Base-by-base conservation (phyloP, 2,888 invertebrate species). In the Brassicogethes aeneus region DNA sequence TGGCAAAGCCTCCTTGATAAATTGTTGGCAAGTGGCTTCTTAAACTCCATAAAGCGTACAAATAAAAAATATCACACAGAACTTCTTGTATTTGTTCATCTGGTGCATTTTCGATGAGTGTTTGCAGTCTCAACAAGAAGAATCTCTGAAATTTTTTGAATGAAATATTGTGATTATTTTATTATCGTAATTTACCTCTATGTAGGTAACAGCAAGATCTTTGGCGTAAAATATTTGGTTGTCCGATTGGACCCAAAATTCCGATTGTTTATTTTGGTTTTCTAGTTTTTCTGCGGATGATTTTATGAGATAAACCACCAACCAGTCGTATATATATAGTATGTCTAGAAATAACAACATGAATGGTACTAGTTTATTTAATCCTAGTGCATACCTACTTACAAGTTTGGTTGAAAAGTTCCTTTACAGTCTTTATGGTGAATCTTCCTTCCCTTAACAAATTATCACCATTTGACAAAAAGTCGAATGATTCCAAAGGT, bases 1-100 rank as follows among this genome's bases (percentile, higher is more conserved):
- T 54, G 44, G 5, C 5, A 23, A 23, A 23, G 5, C 23, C 23
- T 23, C 23, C 79, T 57, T 79, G 75, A 55, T 86, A 90, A 23
- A 90, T 65, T 2, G 80, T 81, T 0, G 77, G 77, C 50, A 89
- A 57, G 62, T 87, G 83, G 58, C 82, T 83, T 63, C 90, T 88
- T 32, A 85, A 56, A 13, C 73, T 60, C 66, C 75, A 79, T 0
- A 79, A 71, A 2, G 80, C 83, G 52, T 78, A 82, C 34, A 85
- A 59, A 0, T 79, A 72, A n/a, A 77, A 76, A 13, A 84, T 23
- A 15, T 32, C 15, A 7, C 7, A 10, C 5, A 23, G 23, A 23
- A 5, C 10, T 10, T 23, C 5, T 10, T 23, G 5, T 10, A 23
- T 23, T 5, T 5, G 5, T 10, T 7, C 5, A 10, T 78, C 77